A percentile compares a stretch with the other conserved stretches of the same genome.
phyloP scores from a whole-genome alignment of 2,113 vertebrate species.

The Aptenodytes forsteri region DNA sequence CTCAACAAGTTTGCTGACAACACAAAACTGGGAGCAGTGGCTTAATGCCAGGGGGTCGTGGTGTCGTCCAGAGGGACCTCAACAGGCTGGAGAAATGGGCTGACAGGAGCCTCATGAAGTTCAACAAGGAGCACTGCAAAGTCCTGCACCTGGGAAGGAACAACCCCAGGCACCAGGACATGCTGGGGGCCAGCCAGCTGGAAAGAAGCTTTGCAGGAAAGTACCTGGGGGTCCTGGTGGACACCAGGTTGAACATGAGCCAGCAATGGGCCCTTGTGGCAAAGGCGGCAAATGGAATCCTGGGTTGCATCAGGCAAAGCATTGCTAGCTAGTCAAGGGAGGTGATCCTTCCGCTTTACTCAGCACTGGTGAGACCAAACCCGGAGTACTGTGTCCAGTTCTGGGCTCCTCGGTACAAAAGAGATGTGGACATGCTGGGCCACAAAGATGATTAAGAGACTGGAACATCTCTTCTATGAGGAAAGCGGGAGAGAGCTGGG shows the following conservation, averaged over 20 bases:
- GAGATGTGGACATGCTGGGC: not conserved
- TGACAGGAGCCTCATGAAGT: not conserved
- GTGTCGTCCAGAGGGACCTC: not conserved
- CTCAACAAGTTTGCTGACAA: not conserved
- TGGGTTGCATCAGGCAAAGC: not conserved
- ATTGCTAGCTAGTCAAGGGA: not conserved
- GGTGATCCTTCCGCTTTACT: not conserved
- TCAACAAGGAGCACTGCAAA: not conserved
- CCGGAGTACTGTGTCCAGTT: not conserved
- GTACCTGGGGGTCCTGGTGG: not conserved
- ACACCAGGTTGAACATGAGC: not conserved
- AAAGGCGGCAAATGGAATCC: not conserved
- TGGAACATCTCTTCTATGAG: not conserved
- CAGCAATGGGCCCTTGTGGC: not conserved
- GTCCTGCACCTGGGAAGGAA: not conserved
- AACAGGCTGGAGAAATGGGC: not conserved
- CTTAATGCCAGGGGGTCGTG: not conserved
- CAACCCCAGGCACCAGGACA: not conserved
- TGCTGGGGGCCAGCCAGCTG: not conserved
- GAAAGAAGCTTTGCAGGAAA: not conserved
- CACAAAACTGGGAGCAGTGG: not conserved
- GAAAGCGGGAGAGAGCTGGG: not conserved
- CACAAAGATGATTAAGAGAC: not conserved
- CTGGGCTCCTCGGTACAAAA: not conserved
- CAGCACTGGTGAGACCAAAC: not conserved